phyloP scores from a whole-genome alignment of 2,888 invertebrate species.

The Pammene fasciana region DNA sequence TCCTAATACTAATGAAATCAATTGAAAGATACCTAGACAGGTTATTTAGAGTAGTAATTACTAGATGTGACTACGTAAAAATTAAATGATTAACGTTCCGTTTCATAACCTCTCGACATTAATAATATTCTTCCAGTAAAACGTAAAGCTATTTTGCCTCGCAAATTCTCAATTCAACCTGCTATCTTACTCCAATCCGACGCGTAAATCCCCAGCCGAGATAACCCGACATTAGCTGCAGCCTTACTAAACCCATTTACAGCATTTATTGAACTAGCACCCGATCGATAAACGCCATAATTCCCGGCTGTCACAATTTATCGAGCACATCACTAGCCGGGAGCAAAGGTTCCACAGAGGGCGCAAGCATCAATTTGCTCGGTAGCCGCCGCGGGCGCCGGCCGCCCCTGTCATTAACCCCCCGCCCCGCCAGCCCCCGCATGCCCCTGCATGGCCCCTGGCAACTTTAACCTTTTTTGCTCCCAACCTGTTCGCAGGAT shows the following conservation, averaged over 20 bases:
- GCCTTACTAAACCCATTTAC: conserved; percentile 29
- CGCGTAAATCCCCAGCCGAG: conserved; percentile 27
- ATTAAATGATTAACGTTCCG: not conserved
- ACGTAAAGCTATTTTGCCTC: conserved; percentile 1
- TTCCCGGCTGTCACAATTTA: conserved; percentile 69
- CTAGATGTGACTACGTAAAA: not conserved
- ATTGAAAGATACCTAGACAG: not conserved
- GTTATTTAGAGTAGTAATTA: not conserved
- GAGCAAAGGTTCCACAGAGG: conserved; percentile 79
- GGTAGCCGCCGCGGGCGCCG: conserved; percentile 82
- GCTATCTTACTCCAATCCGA: conserved; percentile 21
- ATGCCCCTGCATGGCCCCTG: conserved; percentile 45
- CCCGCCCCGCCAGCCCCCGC: conserved; percentile 47
- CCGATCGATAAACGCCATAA: conserved; percentile 57
- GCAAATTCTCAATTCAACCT: conserved; percentile 18
- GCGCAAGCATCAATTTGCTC: conserved; percentile 82
- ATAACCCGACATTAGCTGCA: conserved; percentile 28
- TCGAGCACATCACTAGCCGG: conserved; percentile 81
- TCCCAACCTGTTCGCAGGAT: conserved; percentile 80
- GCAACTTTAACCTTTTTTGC: conserved; percentile 83
- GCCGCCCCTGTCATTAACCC: conserved; percentile 81
- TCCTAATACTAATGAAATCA: not conserved
- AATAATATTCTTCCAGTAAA: not conserved
- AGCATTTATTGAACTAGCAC: conserved; percentile 46
- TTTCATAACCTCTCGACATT: not conserved